Evolutionary conservation across 2,797 vertebrate genomes (phyloP).

Genomic region (Microctenopoma lineatum): DNA sequence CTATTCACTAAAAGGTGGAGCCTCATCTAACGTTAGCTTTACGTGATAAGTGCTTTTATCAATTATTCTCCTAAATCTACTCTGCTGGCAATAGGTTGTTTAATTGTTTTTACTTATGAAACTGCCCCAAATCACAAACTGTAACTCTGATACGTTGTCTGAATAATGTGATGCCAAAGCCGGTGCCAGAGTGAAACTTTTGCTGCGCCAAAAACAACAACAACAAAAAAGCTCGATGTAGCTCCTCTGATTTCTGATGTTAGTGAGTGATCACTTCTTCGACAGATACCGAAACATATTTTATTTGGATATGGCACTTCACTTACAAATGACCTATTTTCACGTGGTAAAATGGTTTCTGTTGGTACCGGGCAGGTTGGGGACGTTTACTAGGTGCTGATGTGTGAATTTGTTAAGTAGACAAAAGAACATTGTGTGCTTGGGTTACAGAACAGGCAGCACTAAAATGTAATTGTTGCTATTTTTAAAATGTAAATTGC

Average conservation of each 20-base stretch:
- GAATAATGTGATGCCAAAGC: neutral
- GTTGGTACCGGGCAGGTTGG: neutral
- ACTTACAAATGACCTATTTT: neutral
- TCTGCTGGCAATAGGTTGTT: too few relatives aligned
- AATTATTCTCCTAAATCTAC: too few relatives aligned
- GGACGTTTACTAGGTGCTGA: neutral
- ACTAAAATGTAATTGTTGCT: neutral
- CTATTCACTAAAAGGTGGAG: neutral
- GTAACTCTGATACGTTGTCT: neutral
- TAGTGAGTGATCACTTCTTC: neutral
- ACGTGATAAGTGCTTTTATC: neutral
- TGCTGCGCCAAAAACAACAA: slow-evolving; percentile 1
- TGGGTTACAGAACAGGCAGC: neutral
- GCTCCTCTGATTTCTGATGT: neutral
- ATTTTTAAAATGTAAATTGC: neutral
- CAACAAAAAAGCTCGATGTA: neutral
- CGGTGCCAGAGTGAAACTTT: neutral
- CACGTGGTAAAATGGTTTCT: neutral
- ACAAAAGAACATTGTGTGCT: neutral
- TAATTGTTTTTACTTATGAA: neutral
- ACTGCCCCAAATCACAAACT: neutral
- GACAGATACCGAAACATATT: neutral
- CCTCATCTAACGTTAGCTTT: too few relatives aligned
- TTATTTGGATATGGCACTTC: neutral
- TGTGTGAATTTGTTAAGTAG: neutral